Percentiles rank a stretch among this genome's conserved stretches.
Evolutionary conservation across 2,113 vertebrate species (phyloP).

Genomic region (Actenoides lindsayi): DNA sequence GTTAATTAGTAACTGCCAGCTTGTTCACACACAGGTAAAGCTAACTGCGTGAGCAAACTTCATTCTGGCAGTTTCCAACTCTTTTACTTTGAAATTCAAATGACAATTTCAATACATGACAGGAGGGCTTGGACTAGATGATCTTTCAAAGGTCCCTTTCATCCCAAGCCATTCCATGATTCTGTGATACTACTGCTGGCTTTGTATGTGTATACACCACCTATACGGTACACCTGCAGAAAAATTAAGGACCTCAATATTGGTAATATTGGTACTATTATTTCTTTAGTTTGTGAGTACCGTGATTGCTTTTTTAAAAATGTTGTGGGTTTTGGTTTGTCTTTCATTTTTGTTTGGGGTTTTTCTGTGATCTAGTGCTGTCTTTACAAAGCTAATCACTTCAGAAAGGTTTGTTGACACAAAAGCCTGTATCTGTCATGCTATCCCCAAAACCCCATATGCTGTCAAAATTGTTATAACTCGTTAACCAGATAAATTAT

Average conservation of each 20-base stretch:
- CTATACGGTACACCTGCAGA: neutral
- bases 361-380: neutral
- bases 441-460: neutral
- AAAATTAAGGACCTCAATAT: neutral
- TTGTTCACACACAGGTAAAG: neutral
- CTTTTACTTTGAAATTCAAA: neutral
- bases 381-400: neutral
- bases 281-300: neutral
- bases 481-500: neutral
- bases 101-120: rapidly evolving
- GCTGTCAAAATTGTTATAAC: neutral
- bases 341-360: too few relatives aligned
- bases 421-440: neutral
- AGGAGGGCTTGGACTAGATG: neutral
- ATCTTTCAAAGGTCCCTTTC: neutral
- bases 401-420: neutral
- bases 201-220: neutral
- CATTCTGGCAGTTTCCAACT: neutral
- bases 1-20: neutral
- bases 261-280: neutral
- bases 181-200: neutral
- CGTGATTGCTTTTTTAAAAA: neutral
- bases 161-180: neutral
- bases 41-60: neutral
- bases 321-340: neutral